A percentile compares a stretch with the other conserved stretches of the same genome.
phyloP scores from a whole-genome alignment of 2,888 invertebrate species.

The Tineola bisselliella region DNA sequence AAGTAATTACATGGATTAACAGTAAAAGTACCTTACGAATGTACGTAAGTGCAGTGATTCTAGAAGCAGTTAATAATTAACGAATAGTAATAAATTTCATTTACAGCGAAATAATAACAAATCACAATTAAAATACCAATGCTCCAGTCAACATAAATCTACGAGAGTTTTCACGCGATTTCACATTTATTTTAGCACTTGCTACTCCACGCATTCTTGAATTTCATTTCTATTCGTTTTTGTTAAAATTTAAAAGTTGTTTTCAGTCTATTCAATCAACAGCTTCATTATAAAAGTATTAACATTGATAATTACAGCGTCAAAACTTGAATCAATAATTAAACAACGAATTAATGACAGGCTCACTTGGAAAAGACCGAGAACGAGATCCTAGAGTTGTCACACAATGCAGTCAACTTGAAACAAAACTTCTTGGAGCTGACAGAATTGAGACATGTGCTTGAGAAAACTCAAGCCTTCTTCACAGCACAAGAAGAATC shows the following conservation, averaged over 20 bases:
- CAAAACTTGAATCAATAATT: too few relatives aligned
- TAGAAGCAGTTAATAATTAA: too few relatives aligned
- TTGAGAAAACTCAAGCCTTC: slow-evolving; percentile 91
- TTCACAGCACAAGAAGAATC: slow-evolving; percentile 85
- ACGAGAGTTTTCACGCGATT: neutral
- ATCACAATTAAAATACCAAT: slow-evolving; percentile 2
- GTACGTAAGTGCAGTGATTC: too few relatives aligned
- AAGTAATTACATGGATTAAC: too few relatives aligned
- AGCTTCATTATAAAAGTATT: too few relatives aligned
- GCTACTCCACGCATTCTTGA: neutral
- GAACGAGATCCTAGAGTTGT: slow-evolving; percentile 92
- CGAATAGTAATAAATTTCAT: neutral
- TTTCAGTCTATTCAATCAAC: too few relatives aligned
- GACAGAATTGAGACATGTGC: slow-evolving; percentile 88
- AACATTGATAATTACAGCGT: too few relatives aligned
- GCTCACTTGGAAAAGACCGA: slow-evolving; percentile 96
- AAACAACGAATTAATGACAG: too few relatives aligned
- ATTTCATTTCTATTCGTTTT: neutral
- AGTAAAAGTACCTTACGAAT: too few relatives aligned
- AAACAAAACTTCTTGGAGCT: slow-evolving; percentile 92
- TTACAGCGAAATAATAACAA: neutral
- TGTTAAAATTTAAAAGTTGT: too few relatives aligned
- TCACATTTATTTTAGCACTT: neutral
- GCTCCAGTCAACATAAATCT: neutral
- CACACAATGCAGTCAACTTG: slow-evolving; percentile 90